A percentile compares a stretch with the other conserved stretches of the same genome.
phyloP scores from a whole-genome alignment of 2,888 invertebrate species.

The Oligia latruncula region DNA sequence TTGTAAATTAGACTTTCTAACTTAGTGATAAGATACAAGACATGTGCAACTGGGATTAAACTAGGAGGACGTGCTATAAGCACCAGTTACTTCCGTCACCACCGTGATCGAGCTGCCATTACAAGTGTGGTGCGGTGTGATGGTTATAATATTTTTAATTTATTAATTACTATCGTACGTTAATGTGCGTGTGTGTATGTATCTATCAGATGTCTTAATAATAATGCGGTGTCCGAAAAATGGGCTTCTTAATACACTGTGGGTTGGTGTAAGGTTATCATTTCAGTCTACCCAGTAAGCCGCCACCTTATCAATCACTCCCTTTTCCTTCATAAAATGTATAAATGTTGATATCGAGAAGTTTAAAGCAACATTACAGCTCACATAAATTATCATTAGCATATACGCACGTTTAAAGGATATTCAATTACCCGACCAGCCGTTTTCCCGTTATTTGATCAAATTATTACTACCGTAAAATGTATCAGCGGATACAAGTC shows the following conservation, averaged over 20 bases:
- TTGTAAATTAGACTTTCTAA: no score
- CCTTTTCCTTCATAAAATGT: background rate
- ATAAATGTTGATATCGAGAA: background rate
- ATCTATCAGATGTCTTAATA: no score
- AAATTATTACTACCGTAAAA: slow-evolving; percentile 27
- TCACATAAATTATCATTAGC: background rate
- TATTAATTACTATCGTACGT: no score
- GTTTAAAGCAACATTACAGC: background rate
- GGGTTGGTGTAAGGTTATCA: background rate
- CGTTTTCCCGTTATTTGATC: slow-evolving; percentile 44
- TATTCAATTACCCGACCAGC: slow-evolving; percentile 1
- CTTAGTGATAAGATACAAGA: no score
- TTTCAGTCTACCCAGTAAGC: background rate
- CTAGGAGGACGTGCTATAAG: no score
- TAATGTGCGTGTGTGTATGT: no score
- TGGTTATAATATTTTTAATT: no score
- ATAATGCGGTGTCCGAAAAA: background rate
- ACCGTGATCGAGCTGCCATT: no score
- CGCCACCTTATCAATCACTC: background rate
- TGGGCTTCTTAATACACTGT: background rate
- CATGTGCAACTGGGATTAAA: no score
- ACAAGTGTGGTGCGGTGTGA: no score
- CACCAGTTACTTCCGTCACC: no score
- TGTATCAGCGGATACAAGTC: slow-evolving; percentile 24
- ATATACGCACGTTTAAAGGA: background rate